A percentile compares a stretch with the other conserved stretches of the same genome.
These are phyloP conservation scores for Cetonia aurata DNA, from an alignment of 2,888 invertebrate species.

Conservation along the genomic window DNA sequence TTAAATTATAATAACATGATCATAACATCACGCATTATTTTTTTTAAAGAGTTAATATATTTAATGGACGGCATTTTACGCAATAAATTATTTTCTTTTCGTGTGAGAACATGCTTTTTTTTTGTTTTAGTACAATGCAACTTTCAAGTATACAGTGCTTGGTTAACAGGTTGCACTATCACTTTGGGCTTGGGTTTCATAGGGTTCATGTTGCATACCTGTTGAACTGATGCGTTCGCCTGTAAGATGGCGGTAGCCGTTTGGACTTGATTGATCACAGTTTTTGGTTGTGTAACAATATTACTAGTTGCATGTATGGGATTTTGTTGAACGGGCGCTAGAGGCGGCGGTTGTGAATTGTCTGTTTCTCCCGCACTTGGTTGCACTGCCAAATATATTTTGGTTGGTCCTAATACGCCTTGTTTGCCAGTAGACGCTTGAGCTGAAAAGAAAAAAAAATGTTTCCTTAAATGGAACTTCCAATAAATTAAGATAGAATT, in stretches of 20 bases:
- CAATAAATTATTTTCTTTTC: constrained; percentile 14
- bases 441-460: constrained; percentile 68
- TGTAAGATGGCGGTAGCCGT: constrained; percentile 39
- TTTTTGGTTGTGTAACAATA: constrained; percentile 40
- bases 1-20: constrained; percentile 8
- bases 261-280: constrained; percentile 45
- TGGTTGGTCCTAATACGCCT: constrained; percentile 86
- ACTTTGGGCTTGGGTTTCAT: constrained; percentile 59
- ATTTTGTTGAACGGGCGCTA: constrained; percentile 68
- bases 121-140: constrained; percentile 29
- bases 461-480: background rate
- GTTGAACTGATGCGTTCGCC: constrained; percentile 52
- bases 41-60: constrained; percentile 11
- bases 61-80: constrained; percentile 19
- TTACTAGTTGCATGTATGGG: constrained; percentile 32
- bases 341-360: constrained; percentile 67
- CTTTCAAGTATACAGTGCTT: constrained; percentile 55
- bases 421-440: constrained; percentile 90
- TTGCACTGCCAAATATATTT: constrained; percentile 88
- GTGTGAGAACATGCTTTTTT: constrained; percentile 18
- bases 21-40: background rate
- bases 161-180: constrained; percentile 60
- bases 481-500: too few species aligned
- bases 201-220: constrained; percentile 63
- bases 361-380: constrained; percentile 69